Evolutionary conservation across 2,888 invertebrate genomes (phyloP).

Genomic region (Mesoligia furuncula): DNA sequence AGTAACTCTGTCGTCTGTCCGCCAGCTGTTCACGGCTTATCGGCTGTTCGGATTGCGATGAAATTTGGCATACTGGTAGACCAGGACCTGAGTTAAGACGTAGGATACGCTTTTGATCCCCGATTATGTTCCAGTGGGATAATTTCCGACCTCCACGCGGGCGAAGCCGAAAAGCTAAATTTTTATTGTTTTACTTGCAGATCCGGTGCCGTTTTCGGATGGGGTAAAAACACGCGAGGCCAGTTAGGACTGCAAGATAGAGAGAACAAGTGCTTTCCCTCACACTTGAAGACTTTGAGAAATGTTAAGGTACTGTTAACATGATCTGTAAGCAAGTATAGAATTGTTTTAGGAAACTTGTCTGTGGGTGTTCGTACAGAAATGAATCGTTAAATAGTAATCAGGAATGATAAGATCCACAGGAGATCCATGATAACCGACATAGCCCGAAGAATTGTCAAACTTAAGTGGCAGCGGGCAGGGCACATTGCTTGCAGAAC

Average conservation of each 20-base stretch:
- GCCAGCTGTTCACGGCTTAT: not conserved
- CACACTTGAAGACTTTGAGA: constrained; percentile 94
- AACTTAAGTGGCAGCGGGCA: not conserved
- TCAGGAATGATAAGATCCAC: not conserved
- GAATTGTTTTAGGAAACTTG: not conserved
- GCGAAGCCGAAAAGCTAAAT: not conserved
- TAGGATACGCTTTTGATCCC: not conserved
- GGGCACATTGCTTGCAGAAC: no score
- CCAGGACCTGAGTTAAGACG: not conserved
- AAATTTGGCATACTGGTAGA: not conserved
- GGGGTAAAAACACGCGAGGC: constrained; percentile 96
- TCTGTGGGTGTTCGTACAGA: not conserved
- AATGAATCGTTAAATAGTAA: not conserved
- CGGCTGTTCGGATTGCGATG: not conserved
- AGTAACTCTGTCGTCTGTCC: not conserved
- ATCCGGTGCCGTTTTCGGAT: constrained; percentile 96
- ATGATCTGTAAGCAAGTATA: constrained; percentile 26
- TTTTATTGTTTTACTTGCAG: constrained; percentile 72
- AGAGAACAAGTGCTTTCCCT: constrained; percentile 92
- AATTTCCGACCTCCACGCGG: not conserved
- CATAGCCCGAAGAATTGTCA: not conserved
- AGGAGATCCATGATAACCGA: not conserved
- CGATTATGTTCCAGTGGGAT: not conserved
- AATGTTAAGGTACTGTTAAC: constrained; percentile 91
- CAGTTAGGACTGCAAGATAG: constrained; percentile 95